A percentile compares a stretch with the other conserved stretches of the same genome.
Evolutionary conservation across 2,797 vertebrate species (phyloP).

Genomic region (Lacerta agilis): DNA sequence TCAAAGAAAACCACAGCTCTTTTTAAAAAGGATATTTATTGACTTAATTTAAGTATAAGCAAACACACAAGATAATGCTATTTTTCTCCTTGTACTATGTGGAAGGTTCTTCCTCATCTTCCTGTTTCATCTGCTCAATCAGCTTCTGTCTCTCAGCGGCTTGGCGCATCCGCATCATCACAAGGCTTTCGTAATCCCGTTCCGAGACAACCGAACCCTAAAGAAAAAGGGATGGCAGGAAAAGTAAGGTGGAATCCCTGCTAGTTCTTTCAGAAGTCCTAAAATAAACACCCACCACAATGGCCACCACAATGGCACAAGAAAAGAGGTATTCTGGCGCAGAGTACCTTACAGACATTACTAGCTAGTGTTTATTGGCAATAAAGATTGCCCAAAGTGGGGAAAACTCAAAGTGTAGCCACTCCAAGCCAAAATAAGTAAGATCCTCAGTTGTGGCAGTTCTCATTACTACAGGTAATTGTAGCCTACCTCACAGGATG

Average conservation of each 20-base stretch:
- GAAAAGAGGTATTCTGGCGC: background rate
- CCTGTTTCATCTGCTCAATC: conserved; percentile 87
- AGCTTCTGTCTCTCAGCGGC: conserved; percentile 93
- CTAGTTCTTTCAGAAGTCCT: background rate
- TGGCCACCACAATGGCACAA: background rate
- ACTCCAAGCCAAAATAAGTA: background rate
- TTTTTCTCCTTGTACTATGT: conserved; percentile 30
- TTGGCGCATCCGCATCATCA: conserved; percentile 97
- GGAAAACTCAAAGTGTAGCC: background rate
- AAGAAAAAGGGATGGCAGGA: background rate
- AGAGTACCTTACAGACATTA: background rate
- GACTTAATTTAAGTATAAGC: conserved; percentile 64
- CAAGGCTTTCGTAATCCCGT: conserved; percentile 93
- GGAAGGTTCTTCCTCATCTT: conserved; percentile 83
- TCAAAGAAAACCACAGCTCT: conserved; percentile 19
- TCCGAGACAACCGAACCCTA: conserved; percentile 86
- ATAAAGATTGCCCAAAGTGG: background rate
- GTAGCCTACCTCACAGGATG: background rate
- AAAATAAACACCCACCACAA: background rate
- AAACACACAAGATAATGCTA: conserved; percentile 52
- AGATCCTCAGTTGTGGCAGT: background rate
- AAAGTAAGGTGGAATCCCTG: accelerated
- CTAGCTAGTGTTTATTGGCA: too few species aligned
- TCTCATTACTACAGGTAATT: background rate
- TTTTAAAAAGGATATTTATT: conserved; percentile 71